Evolutionary conservation across 2,888 invertebrate species (phyloP).

Genomic region (Melinaea marsaeus): DNA sequence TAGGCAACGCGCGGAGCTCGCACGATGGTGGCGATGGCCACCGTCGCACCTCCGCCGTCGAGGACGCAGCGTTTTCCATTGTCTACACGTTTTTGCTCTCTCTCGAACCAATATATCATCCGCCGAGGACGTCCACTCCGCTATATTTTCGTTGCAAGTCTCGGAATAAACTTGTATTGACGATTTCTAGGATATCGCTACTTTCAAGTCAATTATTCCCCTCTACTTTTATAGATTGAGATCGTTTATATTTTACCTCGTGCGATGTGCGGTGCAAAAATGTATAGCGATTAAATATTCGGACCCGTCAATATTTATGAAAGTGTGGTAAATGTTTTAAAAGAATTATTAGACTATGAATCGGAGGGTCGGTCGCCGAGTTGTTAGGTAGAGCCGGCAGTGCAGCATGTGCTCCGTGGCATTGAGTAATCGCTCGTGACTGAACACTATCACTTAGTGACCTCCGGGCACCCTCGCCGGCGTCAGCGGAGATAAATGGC

Average conservation of each 20-base stretch:
- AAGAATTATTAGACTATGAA: constrained; percentile 17
- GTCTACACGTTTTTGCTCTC: constrained; percentile 59
- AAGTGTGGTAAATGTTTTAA: constrained; percentile 11
- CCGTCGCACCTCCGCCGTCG: constrained; percentile 49
- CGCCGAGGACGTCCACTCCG: constrained; percentile 47
- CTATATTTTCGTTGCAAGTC: constrained; percentile 37
- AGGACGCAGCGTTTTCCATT: constrained; percentile 68
- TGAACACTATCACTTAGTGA: constrained; percentile 41
- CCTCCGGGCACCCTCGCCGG: constrained; percentile 41
- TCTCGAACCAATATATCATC: constrained; percentile 49
- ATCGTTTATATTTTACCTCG: constrained; percentile 1
- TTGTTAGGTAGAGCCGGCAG: constrained; percentile 19
- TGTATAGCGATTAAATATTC: neutral
- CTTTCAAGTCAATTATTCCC: constrained; percentile 17
- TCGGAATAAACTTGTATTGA: constrained; percentile 35
- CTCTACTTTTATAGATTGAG: constrained; percentile 13
- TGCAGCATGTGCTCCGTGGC: constrained; percentile 32
- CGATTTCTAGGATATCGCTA: constrained; percentile 33
- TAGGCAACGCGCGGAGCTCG: constrained; percentile 61
- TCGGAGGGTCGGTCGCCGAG: constrained; percentile 18
- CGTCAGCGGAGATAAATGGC: constrained; percentile 41
- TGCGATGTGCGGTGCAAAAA: neutral
- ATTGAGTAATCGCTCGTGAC: constrained; percentile 40
- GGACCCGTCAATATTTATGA: constrained; percentile 7
- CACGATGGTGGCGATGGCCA: constrained; percentile 44